Conservation (phyloP, 2,113 vertebrate species). For the Sphyrna mokarran region DNA sequence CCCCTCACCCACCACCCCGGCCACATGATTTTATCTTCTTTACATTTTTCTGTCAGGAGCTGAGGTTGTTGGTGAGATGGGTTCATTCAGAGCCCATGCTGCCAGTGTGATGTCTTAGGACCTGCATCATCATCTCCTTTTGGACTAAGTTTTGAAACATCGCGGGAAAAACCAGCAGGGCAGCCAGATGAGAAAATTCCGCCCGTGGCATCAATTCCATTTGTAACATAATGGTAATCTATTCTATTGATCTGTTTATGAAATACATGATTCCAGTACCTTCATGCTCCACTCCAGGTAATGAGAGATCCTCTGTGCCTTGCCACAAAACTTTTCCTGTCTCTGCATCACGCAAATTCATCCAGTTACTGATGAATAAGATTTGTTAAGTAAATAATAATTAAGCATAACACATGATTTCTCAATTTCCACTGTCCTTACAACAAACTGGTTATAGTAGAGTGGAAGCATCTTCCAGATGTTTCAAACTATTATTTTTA, state of each 20-base stretch:
- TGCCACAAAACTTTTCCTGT: conserved; percentile 97
- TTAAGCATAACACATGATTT: not conserved
- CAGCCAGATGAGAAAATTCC: no score
- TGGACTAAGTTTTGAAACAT: no score
- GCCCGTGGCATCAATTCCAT: not conserved
- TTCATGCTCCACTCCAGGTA: conserved; percentile 96
- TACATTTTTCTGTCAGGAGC: no score
- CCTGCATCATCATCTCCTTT: no score
- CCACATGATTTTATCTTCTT: no score
- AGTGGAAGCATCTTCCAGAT: not conserved
- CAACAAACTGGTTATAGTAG: no score
- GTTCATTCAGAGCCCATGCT: no score
- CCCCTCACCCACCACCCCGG: no score
- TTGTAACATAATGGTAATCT: not conserved
- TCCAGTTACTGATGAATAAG: conserved; percentile 82
- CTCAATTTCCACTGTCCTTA: not conserved
- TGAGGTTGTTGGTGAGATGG: no score
- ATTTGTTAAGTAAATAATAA: conserved; percentile 33
- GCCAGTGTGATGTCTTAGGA: no score
- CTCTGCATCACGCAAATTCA: conserved; percentile 97
- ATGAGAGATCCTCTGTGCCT: conserved; percentile 91
- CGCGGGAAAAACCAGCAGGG: no score
- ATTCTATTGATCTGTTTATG: not conserved
- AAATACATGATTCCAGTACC: conserved; percentile 56
- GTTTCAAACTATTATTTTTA: not conserved